Evolutionary conservation across 2,113 vertebrate species (phyloP), one percentile per base, ranked within the genome.

Genomic region (Labeo rohita): DNA sequence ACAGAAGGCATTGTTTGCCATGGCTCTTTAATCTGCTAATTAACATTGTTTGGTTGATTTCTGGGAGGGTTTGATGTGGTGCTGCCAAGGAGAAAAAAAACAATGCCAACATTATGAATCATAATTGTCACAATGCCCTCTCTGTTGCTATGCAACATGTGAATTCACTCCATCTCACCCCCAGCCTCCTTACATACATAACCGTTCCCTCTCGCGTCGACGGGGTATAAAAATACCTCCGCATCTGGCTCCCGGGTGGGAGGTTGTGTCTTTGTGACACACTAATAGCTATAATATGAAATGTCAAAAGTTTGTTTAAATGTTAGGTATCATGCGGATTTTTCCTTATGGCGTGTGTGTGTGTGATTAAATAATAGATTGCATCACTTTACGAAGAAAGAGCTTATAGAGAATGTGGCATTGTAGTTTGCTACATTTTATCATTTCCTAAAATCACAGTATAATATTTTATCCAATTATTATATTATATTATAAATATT

Each of bases 141-240:
- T 78, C 87, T 63, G 87, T 85, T 88, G 87, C 87, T 88, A 88
- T 85, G 87, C 87, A 88, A 88, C 87, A 88, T 65, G n/a, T 87
- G 76, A 85, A 80, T 52, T 72, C 21, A 78, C 75, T 65, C 36
- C 36, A 70, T 50, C 39, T 79, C 54, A n/a, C 49, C 54, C 85
- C 78, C 43, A 56, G 39, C 73, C 36, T 65, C 54, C 36, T 39
- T 83, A 23, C 18, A 7, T 47, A 68, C 36, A n/a, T 6, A 68
- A 66, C 21, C 47, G 43, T 52, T 75, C 52, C 54, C 66, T 79
- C 28, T 54, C 21, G 8, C n/a, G 59, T 75, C 54, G 8, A 80
- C 78, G 1, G 78, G 79, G 61, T 80, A 70, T 83, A 82, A 78
- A 85, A 85, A 75, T 85, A 88, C 28, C 84, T 45, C 72, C 12